Base-by-base conservation (phyloP, 2,888 invertebrate species). In the Camptogramma bilineatum region DNA sequence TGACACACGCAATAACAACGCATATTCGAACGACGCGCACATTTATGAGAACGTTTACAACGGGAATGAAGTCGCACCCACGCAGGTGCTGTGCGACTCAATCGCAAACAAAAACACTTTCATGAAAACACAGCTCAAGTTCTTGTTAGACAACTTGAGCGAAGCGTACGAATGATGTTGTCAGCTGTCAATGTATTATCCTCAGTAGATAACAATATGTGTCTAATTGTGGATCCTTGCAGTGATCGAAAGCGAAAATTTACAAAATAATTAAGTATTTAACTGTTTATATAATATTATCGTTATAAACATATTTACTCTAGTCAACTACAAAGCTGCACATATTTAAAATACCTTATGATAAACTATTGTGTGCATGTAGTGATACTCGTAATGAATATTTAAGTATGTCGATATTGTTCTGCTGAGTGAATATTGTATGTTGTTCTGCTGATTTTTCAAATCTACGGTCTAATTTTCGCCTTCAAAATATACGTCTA, bases 141-240 rank as follows among this genome's bases (percentile, higher is more conserved):
- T 94, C 85, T 91, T 95, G 81, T 93, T 95, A 83, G 95, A 95
- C 85, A 94, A 94, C 83, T 86, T 95, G 87, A 95, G 95, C 88
- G 95, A 95, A 85, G 93, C 95, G 73, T 95, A 95, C 86, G 95
- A 95, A 86, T 95, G 90, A 93, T 80, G 83, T 84, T 84, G 85
- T 84, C 76, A 69, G 69, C 69, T 68, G 86, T 89, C 90, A 87
- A 86, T 73, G 87, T 88, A 87, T 83, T 90, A 90, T 85, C 91
- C 90, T 90, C 90, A 67, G 82, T 81, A 88, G 66, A 70, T 67
- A 69, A 68, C 88, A 84, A 88, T 87, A 88, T 87, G 83, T 88
- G 88, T 90, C 90, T 76, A 78, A 83, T 85, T 79, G 80, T 86
- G 93, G 93, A 93, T 93, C 93, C 91, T 93, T 93, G 93, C 93